Evolutionary conservation across 2,113 vertebrate species (phyloP), one percentile per base, ranked within the genome.

Genomic region (Axis porcinus): DNA sequence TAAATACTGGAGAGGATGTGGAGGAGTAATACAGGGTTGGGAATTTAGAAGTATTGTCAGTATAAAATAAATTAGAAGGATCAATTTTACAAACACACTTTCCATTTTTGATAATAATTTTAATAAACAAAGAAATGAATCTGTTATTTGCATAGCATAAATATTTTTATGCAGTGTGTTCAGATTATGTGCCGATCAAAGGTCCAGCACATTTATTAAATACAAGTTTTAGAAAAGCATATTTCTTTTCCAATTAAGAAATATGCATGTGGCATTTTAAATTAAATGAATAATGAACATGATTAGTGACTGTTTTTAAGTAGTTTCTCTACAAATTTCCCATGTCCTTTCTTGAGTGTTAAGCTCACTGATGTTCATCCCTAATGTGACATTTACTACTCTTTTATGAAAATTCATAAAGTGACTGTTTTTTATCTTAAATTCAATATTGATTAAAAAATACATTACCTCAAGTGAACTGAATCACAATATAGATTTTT

Each of bases 361-460:
- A 97, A 58, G 14, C 15, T 64, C 93, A 92, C 93, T 97, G 78
- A 91, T 86, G 54, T 93, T 98, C 84, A 92, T 96, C 94, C 88
- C 81, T 97, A 97, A 97, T 91, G 96, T 97, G 93, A 97, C 97
- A 98, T 98, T 97, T 98, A 97, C 85, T 98, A 97, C 60, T 89
- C 14, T 33, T 95, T 60, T 40, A 43, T 96, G 91, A 93, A 96
- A 98, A 97, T 96, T 94, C 85, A 89, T 93, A 86, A 87, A 96
- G 88, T 74, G 74, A 74, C 10, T 96, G 91, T 97, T 97, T 98
- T 98, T 98, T 85, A 93, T 36, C 27, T 90, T 96, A 98, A 98
- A 97, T 96, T 94, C 27, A 92, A 50, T 97, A 95, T 92, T 76
- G 58, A 57, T 76, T 67, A 19, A 91, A 54, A 7, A 55, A 23